Evolutionary conservation across 2,888 invertebrate genomes (phyloP), one percentile per base, ranked within the genome.

Genomic region (Adela reaumurella): DNA sequence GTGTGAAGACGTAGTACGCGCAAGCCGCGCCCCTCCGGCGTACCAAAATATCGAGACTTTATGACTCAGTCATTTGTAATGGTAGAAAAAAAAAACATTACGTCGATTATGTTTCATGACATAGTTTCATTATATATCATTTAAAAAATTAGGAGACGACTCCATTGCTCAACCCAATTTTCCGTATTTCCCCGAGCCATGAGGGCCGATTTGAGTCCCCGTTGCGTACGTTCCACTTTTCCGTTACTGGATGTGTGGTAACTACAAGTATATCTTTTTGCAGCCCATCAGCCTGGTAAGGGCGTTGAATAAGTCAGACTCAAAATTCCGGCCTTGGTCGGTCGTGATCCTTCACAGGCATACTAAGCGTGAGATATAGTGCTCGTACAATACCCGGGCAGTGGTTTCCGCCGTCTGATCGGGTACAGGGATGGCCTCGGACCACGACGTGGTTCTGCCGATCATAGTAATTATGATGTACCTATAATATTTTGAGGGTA

Each of bases 161-260:
- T n/a, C n/a, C n/a, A 43, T 50, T 65, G 62, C 1, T 62, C 49
- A 1, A 59, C 62, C 20, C 62, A 56, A 1, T 49, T 29, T 2
- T 10, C 43, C 1, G 42, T 17, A 16, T 45, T 46, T 4, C 48
- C 17, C 4, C 48, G 17, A 10, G 49, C 49, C 11, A 43, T 48
- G 8, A 56, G 29, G 2, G 54, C 50, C 16, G 50, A 48, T 19
- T 55, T 55, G 3, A 53, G n/a, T 2, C 49, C 41, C 3, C 55
- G 43, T 47, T 57, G 51, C 51, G 50, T 52, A 4, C 54, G 35
- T 41, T 57, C 55, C 2, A 57, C 48, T n/a, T 48, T 50, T 1
- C 55, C 54, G 35, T 57, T 56, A 10, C 48, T 42, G 18, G 52
- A 51, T 8, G 56, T 55, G 19, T 56, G 56, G 44, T 56, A 58